Conservation (phyloP, 2,888 invertebrate genomes). For the Dyspetes luteomarginatus region DNA sequence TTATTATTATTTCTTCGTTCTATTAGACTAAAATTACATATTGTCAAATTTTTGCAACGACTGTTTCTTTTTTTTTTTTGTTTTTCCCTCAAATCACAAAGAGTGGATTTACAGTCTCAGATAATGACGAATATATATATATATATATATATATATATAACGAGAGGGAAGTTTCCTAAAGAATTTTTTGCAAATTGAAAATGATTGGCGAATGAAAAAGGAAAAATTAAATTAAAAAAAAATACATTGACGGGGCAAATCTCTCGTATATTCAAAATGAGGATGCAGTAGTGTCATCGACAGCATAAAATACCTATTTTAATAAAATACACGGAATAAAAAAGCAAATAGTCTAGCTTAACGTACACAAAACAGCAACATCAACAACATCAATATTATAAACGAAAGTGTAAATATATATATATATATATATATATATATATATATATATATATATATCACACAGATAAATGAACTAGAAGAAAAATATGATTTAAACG, state of each 20-base stretch:
- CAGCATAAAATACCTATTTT: slow-evolving; percentile 70
- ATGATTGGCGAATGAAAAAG: not conserved
- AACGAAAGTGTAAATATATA: slow-evolving; percentile 19
- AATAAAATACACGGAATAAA: slow-evolving; percentile 66
- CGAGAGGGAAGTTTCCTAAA: not conserved
- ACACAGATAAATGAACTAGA: slow-evolving; percentile 63
- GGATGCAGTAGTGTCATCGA: slow-evolving; percentile 51
- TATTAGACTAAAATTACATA: slow-evolving; percentile 11
- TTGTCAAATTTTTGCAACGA: too few species aligned
- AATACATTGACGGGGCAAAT: slow-evolving; percentile 28
- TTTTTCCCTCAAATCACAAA: slow-evolving; percentile 9
- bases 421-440: slow-evolving; percentile 23
- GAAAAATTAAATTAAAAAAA: slow-evolving; percentile 14
- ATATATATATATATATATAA: not conserved
- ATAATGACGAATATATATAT: not conserved
- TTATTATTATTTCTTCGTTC: not conserved
- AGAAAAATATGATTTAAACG: slow-evolving; percentile 50
- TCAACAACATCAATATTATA: slow-evolving; percentile 38
- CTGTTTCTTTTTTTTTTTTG: not conserved
- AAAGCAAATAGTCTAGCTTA: slow-evolving; percentile 61
- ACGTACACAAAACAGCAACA: slow-evolving; percentile 38
- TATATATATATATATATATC: slow-evolving; percentile 64
- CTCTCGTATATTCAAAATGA: slow-evolving; percentile 33
- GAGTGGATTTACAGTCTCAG: not conserved
- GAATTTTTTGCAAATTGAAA: not conserved